Conservation (phyloP, 2,888 invertebrate genomes). For the Cybosia mesomella region DNA sequence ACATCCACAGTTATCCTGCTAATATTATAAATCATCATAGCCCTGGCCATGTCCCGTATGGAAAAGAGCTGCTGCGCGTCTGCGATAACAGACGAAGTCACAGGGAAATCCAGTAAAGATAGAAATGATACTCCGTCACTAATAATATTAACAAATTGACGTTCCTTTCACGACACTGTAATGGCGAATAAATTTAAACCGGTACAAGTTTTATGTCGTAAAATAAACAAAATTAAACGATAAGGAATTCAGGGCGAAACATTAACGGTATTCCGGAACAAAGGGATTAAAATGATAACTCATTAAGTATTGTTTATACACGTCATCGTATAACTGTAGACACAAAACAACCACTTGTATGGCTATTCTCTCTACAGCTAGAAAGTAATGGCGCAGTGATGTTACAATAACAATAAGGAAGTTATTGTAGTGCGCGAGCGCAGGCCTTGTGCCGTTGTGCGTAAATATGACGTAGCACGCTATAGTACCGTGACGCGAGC, state of each 20-base stretch:
- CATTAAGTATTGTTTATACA: slow-evolving; percentile 25
- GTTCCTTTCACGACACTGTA: slow-evolving; percentile 12
- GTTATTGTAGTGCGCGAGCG: slow-evolving; percentile 63
- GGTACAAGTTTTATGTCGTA: slow-evolving; percentile 18
- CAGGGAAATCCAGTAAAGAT: not conserved
- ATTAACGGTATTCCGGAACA: slow-evolving; percentile 28
- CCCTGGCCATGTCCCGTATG: not conserved
- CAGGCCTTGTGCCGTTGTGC: slow-evolving; percentile 64
- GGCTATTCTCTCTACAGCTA: slow-evolving; percentile 25
- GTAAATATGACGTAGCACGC: slow-evolving; percentile 78
- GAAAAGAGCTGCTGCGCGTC: not conserved
- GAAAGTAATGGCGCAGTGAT: slow-evolving; percentile 50
- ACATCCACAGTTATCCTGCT: slow-evolving; percentile 51
- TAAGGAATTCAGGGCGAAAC: slow-evolving; percentile 31
- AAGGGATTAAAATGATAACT: slow-evolving; percentile 31
- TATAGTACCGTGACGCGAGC: slow-evolving; percentile 69
- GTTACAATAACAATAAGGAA: slow-evolving; percentile 69
- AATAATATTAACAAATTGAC: slow-evolving; percentile 22
- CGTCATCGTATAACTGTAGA: slow-evolving; percentile 25
- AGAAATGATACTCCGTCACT: not conserved
- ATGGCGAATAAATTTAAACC: slow-evolving; percentile 10
- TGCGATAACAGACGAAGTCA: not conserved
- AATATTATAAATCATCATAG: not conserved
- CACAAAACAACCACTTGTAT: slow-evolving; percentile 27
- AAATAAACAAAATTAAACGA: slow-evolving; percentile 29